These are phyloP conservation scores for Heliconius ethilla DNA, from an alignment of 2,888 invertebrate species.

Conservation along the genomic window DNA sequence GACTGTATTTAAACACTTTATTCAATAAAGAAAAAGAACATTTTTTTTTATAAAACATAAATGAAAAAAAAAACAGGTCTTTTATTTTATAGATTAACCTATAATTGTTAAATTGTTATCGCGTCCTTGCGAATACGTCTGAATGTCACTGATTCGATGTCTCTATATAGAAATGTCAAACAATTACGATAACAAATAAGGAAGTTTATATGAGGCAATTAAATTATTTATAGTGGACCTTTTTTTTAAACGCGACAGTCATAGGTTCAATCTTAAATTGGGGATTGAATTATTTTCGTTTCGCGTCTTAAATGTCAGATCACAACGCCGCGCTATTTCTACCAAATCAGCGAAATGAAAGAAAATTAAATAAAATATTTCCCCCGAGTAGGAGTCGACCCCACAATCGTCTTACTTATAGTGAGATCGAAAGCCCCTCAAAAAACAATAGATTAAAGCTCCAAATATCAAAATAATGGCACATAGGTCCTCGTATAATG, in stretches of 20 bases:
- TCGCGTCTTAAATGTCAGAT: background rate
- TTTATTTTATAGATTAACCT: constrained; percentile 1
- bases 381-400: background rate
- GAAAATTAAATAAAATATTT: background rate
- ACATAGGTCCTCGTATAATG: background rate
- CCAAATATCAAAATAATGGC: background rate
- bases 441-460: background rate
- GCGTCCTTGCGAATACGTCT: constrained; percentile 36
- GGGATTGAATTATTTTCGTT: too few relatives aligned
- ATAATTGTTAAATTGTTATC: constrained; percentile 8
- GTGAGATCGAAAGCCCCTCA: too few relatives aligned
- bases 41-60: background rate
- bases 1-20: background rate
- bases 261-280: background rate
- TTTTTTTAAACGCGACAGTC: background rate
- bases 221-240: constrained; percentile 8
- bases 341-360: background rate
- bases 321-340: background rate
- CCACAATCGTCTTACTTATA: background rate
- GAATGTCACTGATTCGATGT: constrained; percentile 35
- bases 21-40: background rate
- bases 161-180: constrained; percentile 33
- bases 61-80: background rate
- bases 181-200: constrained; percentile 14
- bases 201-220: constrained; percentile 7